These are phyloP conservation scores for Cyaniris semiargus DNA, from an alignment of 2,888 invertebrate genomes.

Conservation along the genomic window DNA sequence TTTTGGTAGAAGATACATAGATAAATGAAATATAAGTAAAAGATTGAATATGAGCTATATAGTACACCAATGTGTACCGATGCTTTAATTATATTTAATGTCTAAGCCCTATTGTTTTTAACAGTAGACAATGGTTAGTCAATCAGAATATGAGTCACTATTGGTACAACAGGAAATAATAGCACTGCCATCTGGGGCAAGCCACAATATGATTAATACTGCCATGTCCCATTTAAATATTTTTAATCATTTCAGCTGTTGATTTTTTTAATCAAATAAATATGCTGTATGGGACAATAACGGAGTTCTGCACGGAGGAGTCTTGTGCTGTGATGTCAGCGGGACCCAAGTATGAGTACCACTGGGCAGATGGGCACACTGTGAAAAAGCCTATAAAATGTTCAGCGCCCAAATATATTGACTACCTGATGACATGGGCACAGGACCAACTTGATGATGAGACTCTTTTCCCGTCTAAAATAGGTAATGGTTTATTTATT, in stretches of 20 bases:
- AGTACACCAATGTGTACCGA: background rate
- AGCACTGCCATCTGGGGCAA: background rate
- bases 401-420: constrained; percentile 99
- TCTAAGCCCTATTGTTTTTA: background rate
- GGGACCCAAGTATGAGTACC: constrained; percentile 99
- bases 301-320: constrained; percentile 99
- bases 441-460: constrained; percentile 99
- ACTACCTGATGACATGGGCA: constrained; percentile 99
- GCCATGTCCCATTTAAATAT: background rate
- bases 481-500: constrained; percentile 68
- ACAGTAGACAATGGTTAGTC: background rate
- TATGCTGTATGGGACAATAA: constrained; percentile 99
- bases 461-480: constrained; percentile 98
- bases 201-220: background rate
- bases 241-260: constrained; percentile 86
- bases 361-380: constrained; percentile 99
- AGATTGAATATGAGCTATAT: background rate
- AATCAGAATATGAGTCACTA: constrained; percentile 18
- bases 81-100: background rate
- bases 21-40: background rate
- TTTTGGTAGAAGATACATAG: background rate
- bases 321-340: constrained; percentile 99
- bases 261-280: constrained; percentile 99
- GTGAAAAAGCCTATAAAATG: constrained; percentile 99
- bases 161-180: constrained; percentile 10